These are phyloP conservation scores for Phenganax subtilis DNA, from an alignment of 92 coral and sea anemone genomes.

Conservation along the genomic window DNA sequence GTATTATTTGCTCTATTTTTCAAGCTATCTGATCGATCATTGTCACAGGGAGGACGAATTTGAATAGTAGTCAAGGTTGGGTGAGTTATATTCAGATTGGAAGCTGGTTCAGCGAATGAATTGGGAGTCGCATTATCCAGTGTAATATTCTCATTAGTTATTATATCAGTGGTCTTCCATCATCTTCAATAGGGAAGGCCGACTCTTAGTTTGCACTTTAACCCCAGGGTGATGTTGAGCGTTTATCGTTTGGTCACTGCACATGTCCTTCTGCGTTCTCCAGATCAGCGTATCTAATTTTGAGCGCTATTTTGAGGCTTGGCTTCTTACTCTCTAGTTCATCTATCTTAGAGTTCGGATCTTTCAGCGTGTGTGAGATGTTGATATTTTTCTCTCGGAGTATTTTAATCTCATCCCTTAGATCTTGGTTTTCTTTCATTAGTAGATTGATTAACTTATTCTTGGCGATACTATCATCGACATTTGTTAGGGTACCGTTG, in stretches of 20 bases:
- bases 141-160: too few relatives aligned
- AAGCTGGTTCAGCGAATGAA: too few relatives aligned
- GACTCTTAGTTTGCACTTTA: not conserved
- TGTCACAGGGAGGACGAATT: too few relatives aligned
- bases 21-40: too few relatives aligned
- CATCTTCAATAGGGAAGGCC: not conserved
- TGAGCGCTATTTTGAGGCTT: slow-evolving; percentile 3
- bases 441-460: too few relatives aligned
- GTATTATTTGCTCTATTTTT: too few relatives aligned
- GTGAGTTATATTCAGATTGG: too few relatives aligned
- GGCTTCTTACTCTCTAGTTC: not conserved
- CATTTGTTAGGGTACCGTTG: not conserved
- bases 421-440: too few relatives aligned
- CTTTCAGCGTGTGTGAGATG: not conserved
- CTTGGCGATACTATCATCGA: not conserved
- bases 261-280: slow-evolving; percentile 1
- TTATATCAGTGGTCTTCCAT: not conserved
- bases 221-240: not conserved
- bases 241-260: not conserved
- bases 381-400: too few relatives aligned
- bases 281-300: not conserved
- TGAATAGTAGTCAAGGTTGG: too few relatives aligned
- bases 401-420: too few relatives aligned
- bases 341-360: not conserved
- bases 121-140: too few relatives aligned